Evolutionary conservation across 37 sponge, comb jelly and placozoan genomes (phyloP), one percentile per base, ranked within the genome.

Genomic region (Agelas oroides): DNA sequence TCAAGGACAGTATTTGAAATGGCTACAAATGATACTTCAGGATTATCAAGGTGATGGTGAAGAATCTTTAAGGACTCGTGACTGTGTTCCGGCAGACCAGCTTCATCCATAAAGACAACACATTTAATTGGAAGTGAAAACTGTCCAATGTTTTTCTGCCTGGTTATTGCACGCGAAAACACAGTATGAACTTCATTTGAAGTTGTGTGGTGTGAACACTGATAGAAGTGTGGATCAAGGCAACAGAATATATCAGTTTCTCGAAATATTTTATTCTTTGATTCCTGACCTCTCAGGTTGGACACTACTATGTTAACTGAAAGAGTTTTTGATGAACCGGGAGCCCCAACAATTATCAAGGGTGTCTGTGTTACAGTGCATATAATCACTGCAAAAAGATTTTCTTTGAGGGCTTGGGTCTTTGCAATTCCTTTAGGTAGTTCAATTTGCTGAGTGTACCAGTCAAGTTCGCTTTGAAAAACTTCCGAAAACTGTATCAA

Each of bases 61-160:
- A 95, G 79, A 12, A 94, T 93, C 73, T 95, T 95, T 37, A 95
- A 73, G 19, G 96, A 95, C 81, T 95, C 96, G 14, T 85, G 88
- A 23, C 88, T 86, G 72, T 95, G 93, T 64, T 95, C 96, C 3
- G 96, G 96, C 3, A 95, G 82, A 12, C 96, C 96, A 15, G 96
- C 96, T 74, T 95, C 96, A 62, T 95, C 96, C 93, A 95, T 92
- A 64, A 95, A 95, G 33, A 95, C 96, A 46, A 92, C 90, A 76
- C 89, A 89, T 33, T 86, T 63, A 41, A 86, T 78, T 0, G 82
- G 86, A 25, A 88, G 60, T 17, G 70, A 71, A 40, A 82, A 68
- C 21, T 40, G 30, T 46, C 6, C 46, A 41, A 72, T 76, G 28
- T 59, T 81, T 0, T 70, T 34, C 52, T 95, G 96, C 13, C 96